phyloP scores from a whole-genome alignment of 2,888 invertebrate genomes.

The Pyrrhosoma nymphula region DNA sequence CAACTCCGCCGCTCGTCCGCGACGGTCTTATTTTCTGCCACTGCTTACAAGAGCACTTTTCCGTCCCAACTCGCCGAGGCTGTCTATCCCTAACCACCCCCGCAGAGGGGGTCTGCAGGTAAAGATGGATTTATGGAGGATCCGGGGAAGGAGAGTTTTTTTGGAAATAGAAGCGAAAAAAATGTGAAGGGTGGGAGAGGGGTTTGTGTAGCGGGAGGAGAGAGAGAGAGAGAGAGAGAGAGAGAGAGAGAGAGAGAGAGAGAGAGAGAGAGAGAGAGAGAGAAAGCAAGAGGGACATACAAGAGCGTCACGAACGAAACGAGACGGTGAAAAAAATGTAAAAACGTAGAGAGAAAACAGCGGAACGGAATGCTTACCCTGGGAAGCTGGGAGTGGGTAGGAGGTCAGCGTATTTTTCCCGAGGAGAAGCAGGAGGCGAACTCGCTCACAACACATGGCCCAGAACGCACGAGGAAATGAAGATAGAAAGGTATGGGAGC shows the following conservation, averaged over 20 bases:
- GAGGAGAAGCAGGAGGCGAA: not conserved
- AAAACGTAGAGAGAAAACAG: not conserved
- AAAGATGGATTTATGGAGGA: conserved; percentile 53
- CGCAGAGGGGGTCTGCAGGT: conserved; percentile 23
- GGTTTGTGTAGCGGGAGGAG: not conserved
- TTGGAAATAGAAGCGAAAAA: not conserved
- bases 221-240: no score
- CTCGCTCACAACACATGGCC: not conserved
- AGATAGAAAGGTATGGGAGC: not conserved
- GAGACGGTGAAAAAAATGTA: not conserved
- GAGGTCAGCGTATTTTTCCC: not conserved
- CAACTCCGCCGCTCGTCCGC: not conserved
- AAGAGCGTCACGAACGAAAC: conserved; percentile 5
- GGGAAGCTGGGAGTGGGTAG: not conserved
- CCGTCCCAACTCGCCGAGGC: not conserved
- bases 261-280: no score
- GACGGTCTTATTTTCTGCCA: conserved; percentile 30
- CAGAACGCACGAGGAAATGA: not conserved
- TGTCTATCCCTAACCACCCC: not conserved
- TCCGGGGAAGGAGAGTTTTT: not conserved
- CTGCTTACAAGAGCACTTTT: conserved; percentile 64
- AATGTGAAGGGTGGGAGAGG: not conserved
- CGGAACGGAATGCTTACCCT: not conserved
- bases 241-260: no score
- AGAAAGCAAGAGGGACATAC: not conserved